A percentile compares a stretch with the other conserved stretches of the same genome.
These are phyloP conservation scores for Acridotheres tristis DNA, from an alignment of 2,797 vertebrate genomes.

Conservation along the genomic window DNA sequence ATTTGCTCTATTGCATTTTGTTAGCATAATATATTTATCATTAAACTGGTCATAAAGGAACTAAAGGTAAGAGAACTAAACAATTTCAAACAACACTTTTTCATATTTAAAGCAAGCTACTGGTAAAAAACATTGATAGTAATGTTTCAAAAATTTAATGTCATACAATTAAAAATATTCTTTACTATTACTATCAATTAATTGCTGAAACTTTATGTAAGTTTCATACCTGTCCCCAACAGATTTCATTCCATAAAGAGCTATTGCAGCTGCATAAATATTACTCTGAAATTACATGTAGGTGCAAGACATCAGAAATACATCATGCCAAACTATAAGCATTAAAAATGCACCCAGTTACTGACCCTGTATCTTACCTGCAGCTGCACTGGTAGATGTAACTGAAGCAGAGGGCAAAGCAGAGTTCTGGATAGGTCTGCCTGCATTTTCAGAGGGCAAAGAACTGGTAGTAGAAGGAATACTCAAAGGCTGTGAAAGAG, in stretches of 20 bases:
- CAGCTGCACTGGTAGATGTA: conserved; percentile 88
- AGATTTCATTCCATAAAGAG: background rate
- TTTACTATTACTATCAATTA: background rate
- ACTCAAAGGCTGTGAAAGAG: conserved; percentile 89
- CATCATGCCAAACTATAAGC: background rate
- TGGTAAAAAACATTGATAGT: background rate
- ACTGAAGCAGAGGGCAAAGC: conserved; percentile 91
- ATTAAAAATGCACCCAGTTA: background rate
- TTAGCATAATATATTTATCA: background rate
- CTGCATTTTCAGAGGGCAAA: conserved; percentile 93
- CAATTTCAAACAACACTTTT: background rate
- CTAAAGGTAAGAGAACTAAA: background rate
- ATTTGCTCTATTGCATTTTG: background rate
- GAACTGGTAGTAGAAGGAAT: conserved; percentile 89
- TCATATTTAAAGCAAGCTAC: background rate
- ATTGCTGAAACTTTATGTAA: background rate
- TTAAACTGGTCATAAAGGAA: background rate
- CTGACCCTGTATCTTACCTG: conserved; percentile 78
- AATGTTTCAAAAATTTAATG: background rate
- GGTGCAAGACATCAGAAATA: background rate
- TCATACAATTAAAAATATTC: background rate
- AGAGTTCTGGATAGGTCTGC: conserved; percentile 92
- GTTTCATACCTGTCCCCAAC: background rate
- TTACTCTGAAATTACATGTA: background rate
- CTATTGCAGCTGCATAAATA: background rate